Conservation (phyloP, 2,888 invertebrate species). For the Phrixothrix hirtus region DNA sequence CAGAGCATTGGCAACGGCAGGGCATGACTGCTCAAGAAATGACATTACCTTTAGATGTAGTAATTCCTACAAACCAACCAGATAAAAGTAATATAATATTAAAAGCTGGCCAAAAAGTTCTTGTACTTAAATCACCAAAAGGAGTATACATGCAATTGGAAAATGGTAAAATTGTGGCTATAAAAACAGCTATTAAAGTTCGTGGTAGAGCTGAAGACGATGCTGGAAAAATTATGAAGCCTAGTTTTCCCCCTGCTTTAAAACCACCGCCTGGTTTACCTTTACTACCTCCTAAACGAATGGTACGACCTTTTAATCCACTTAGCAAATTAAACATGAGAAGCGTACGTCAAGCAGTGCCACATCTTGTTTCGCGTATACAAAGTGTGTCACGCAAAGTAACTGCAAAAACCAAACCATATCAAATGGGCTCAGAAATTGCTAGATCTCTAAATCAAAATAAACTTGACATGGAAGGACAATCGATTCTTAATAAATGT, state of each 20-base stretch:
- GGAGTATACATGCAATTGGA: slow-evolving; percentile 95
- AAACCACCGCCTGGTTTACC: slow-evolving; percentile 66
- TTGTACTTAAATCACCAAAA: slow-evolving; percentile 92
- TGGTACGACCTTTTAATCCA: slow-evolving; percentile 44
- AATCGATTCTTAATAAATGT: slow-evolving; percentile 37
- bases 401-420: slow-evolving; percentile 40
- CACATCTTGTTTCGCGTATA: slow-evolving; percentile 50
- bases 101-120: slow-evolving; percentile 91
- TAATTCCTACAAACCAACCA: slow-evolving; percentile 88
- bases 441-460: slow-evolving; percentile 37
- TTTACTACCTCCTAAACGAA: slow-evolving; percentile 58
- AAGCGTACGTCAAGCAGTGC: slow-evolving; percentile 50
- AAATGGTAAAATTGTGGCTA: slow-evolving; percentile 93
- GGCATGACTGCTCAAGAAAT: slow-evolving; percentile 96
- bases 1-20: slow-evolving; percentile 89
- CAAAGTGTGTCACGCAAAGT: slow-evolving; percentile 46
- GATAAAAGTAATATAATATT: slow-evolving; percentile 88
- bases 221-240: slow-evolving; percentile 38
- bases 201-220: slow-evolving; percentile 59
- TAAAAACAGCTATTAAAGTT: slow-evolving; percentile 76
- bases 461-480: slow-evolving; percentile 33
- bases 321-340: slow-evolving; percentile 50
- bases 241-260: slow-evolving; percentile 50
- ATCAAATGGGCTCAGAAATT: slow-evolving; percentile 39
- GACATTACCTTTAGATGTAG: slow-evolving; percentile 87